These are phyloP conservation scores for Liodrosophila aerea DNA, from an alignment of 2,888 invertebrate species.

Conservation along the genomic window DNA sequence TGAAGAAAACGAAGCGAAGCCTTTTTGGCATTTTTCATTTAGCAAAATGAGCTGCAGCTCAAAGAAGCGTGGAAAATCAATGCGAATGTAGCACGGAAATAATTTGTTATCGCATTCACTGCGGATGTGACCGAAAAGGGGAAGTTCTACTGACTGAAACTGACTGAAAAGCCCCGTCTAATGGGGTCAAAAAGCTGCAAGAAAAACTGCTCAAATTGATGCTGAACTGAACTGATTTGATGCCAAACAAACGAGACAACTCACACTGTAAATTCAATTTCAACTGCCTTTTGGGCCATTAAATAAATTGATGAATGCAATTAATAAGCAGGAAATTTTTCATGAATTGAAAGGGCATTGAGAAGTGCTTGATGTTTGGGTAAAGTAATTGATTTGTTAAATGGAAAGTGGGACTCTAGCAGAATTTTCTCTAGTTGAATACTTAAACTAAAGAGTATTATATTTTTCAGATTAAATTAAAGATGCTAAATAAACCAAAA, in stretches of 20 bases:
- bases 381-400: too few species aligned
- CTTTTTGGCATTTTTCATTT: constrained; percentile 50
- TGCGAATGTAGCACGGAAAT: constrained; percentile 68
- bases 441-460: too few species aligned
- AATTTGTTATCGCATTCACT: constrained; percentile 65
- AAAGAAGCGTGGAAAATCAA: constrained; percentile 54
- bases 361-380: too few species aligned
- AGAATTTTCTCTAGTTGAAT: too few species aligned
- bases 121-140: constrained; percentile 53
- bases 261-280: constrained; percentile 9
- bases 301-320: constrained; percentile 40
- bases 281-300: constrained; percentile 26
- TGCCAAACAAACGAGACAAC: constrained; percentile 1
- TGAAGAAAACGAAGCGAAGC: constrained; percentile 6
- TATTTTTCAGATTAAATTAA: too few species aligned
- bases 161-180: neutral
- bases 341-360: too few species aligned
- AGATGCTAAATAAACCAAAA: too few species aligned
- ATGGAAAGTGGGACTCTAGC: too few species aligned
- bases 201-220: constrained; percentile 1
- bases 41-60: constrained; percentile 57
- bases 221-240: too few species aligned
- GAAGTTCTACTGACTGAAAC: constrained; percentile 3
- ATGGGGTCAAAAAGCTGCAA: neutral
- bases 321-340: constrained; percentile 26